Conservation (phyloP, 2,113 vertebrate species). For the Chaenocephalus aceratus region DNA sequence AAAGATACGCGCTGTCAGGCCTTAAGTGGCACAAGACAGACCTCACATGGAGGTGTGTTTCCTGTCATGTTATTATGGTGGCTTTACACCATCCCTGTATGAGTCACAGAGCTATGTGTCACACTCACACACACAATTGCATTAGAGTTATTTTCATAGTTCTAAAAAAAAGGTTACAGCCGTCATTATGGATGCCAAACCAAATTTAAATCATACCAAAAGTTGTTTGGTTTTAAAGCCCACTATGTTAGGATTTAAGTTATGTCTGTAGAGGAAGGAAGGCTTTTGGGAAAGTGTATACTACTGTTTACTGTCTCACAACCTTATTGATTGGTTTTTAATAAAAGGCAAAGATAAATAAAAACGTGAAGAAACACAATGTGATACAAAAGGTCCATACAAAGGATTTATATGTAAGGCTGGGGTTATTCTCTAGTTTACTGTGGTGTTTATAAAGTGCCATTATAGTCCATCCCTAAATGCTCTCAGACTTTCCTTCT, state of each 20-base stretch:
- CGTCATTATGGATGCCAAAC: neutral
- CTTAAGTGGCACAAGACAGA: slow-evolving; percentile 84
- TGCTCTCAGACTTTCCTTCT: too few species aligned
- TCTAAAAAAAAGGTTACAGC: too few species aligned
- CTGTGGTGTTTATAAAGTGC: too few species aligned
- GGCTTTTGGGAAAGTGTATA: neutral
- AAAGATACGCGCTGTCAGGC: slow-evolving; percentile 85
- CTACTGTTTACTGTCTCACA: neutral
- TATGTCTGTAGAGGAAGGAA: neutral
- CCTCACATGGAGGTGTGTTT: slow-evolving; percentile 88
- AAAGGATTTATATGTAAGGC: too few species aligned
- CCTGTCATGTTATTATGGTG: slow-evolving; percentile 24
- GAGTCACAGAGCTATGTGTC: slow-evolving; percentile 12
- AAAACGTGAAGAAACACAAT: too few species aligned
- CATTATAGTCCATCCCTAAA: too few species aligned
- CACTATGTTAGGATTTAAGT: too few species aligned
- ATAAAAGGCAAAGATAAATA: neutral
- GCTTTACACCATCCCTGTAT: neutral
- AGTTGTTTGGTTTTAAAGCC: neutral
- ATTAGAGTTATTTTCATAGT: neutral
- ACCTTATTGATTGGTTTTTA: neutral
- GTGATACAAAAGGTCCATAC: too few species aligned
- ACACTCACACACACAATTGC: neutral
- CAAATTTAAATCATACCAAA: neutral
- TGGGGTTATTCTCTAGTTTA: too few species aligned